phyloP scores from a whole-genome alignment of 1,140 invertebrate species.

The Microplitis demolitor region DNA sequence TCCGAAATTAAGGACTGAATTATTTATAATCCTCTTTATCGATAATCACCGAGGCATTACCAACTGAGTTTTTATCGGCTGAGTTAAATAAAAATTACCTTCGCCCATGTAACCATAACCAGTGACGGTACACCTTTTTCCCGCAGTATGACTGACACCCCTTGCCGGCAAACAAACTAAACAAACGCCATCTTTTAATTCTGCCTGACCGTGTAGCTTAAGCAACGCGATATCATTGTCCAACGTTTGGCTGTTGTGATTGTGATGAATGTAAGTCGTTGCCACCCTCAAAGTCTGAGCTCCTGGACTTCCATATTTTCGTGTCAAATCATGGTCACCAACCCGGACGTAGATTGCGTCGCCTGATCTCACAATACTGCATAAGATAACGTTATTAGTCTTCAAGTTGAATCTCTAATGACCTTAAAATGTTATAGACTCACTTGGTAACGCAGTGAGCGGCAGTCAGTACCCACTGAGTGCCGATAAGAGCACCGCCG shows the following conservation, averaged over 20 bases:
- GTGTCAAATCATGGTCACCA: conserved; percentile 89
- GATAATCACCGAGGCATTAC: too few relatives aligned
- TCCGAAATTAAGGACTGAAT: too few relatives aligned
- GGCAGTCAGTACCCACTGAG: conserved; percentile 93
- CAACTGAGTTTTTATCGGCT: too few relatives aligned
- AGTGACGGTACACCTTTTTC: conserved; percentile 88
- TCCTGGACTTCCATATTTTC: conserved; percentile 83
- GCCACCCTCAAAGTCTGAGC: conserved; percentile 87
- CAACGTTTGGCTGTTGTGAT: conserved; percentile 94
- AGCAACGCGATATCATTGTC: conserved; percentile 95
- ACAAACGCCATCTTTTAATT: conserved; percentile 83
- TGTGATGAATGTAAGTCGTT: conserved; percentile 94
- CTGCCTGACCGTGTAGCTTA: conserved; percentile 88
- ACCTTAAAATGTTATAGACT: conserved; percentile 47
- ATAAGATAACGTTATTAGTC: neutral
- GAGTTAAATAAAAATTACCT: conserved; percentile 63
- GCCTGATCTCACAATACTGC: conserved; percentile 85
- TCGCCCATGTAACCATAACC: conserved; percentile 95
- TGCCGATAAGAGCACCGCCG: conserved; percentile 91
- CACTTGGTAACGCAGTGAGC: conserved; percentile 96
- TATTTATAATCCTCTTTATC: too few relatives aligned
- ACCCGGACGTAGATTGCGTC: conserved; percentile 91
- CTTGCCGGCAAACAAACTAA: conserved; percentile 86
- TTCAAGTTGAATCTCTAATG: neutral
- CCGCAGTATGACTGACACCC: conserved; percentile 82